Evolutionary conservation across 2,797 vertebrate species (phyloP).

Genomic region (Silurus lanzhouensis): DNA sequence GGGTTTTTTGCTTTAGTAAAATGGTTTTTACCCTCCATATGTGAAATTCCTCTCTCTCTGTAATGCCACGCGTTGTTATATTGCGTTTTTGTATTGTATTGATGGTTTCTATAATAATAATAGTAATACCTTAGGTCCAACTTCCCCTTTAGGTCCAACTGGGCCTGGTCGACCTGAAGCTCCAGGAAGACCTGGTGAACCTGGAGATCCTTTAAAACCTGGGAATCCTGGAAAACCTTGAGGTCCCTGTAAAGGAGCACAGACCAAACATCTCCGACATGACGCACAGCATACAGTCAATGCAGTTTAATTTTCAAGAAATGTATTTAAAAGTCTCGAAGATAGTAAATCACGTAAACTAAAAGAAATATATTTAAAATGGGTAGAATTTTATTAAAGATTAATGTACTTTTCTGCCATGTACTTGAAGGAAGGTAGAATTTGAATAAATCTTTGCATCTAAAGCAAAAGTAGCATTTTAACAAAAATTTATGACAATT

Average conservation of each 20-base stretch:
- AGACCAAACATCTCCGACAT: background rate
- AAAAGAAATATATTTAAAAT: background rate
- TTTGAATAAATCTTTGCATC: background rate
- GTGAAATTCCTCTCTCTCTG: too few relatives aligned
- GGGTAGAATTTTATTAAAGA: background rate
- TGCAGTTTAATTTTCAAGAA: too few relatives aligned
- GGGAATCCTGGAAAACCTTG: conserved; percentile 82
- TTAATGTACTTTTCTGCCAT: background rate
- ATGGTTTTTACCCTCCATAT: too few relatives aligned
- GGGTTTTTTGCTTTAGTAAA: too few relatives aligned
- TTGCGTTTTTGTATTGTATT: too few relatives aligned
- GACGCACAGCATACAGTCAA: background rate
- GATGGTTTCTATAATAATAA: too few relatives aligned
- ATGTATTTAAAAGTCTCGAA: background rate
- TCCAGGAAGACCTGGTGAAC: conserved; percentile 74
- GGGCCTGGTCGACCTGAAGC: conserved; percentile 69
- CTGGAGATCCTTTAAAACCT: conserved; percentile 83
- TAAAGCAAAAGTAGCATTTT: background rate
- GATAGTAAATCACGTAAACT: background rate
- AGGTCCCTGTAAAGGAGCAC: conserved; percentile 69
- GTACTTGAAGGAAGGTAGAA: background rate
- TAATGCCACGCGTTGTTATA: too few relatives aligned
- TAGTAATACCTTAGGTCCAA: conserved; percentile 77
- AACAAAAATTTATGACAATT: background rate
- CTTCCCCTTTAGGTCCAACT: conserved; percentile 72